These are phyloP conservation scores for Nansenia antarctica DNA, from an alignment of 2,113 vertebrate species.

Conservation along the genomic window DNA sequence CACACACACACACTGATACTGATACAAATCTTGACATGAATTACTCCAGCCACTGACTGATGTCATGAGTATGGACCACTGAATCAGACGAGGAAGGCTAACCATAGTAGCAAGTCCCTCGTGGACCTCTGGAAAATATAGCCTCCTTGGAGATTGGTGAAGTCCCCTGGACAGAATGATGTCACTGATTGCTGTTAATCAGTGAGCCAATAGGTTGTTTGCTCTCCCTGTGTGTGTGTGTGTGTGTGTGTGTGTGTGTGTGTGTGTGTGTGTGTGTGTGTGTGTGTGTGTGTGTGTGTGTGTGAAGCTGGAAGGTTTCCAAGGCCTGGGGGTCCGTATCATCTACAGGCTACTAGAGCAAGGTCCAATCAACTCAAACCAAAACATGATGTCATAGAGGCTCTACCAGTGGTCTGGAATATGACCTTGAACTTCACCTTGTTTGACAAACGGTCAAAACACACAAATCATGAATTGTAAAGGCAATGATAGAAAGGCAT, in stretches of 20 bases:
- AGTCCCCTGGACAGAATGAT: slow-evolving; percentile 29
- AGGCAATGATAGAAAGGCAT: neutral
- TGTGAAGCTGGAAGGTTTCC: no score
- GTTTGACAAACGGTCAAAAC: neutral
- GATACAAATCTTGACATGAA: no score
- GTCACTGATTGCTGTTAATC: slow-evolving; percentile 54
- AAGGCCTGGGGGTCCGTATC: slow-evolving; percentile 6
- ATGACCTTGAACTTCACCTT: neutral
- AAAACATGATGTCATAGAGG: neutral
- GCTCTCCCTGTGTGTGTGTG: slow-evolving; percentile 24
- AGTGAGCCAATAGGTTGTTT: slow-evolving; percentile 15
- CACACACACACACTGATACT: neutral
- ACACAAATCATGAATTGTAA: neutral
- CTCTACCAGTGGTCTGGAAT: slow-evolving; percentile 2
- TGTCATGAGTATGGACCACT: slow-evolving; percentile 1
- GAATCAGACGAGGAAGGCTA: slow-evolving; percentile 7
- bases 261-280: neutral
- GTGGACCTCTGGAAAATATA: slow-evolving; percentile 26
- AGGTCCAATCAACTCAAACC: neutral
- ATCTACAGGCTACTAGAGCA: neutral
- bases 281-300: neutral
- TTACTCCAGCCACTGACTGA: slow-evolving; percentile 6
- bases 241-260: neutral
- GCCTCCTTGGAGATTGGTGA: neutral
- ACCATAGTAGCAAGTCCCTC: slow-evolving; percentile 19